Evolutionary conservation across 2,113 vertebrate genomes (phyloP), one percentile per base, ranked within the genome.

Genomic region (Todiramphus chloris): DNA sequence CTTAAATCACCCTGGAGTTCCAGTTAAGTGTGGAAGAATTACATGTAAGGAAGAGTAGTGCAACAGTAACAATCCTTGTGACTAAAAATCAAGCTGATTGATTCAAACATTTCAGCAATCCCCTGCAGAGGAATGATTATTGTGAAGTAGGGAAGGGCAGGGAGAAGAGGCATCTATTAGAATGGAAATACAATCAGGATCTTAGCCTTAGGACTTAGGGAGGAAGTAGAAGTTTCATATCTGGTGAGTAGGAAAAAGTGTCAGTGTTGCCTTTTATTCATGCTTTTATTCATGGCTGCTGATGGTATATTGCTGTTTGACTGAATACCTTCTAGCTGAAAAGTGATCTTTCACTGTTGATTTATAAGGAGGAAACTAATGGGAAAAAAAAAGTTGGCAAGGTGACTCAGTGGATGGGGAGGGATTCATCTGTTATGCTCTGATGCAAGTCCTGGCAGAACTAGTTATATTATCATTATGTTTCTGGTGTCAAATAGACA

Each of bases 401-500:
- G 85, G 67, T 94, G 92, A 93, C 84, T 91, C 80, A 50, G 74
- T 94, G 89, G 69, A 90, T 73, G 64, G 84, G 64, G 67, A 97
- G 35, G 62, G 90, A 96, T 74, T 97, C 75, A 95, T 93, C 73
- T 84, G 63, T 96, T 95, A 72, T 39, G 62, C 62, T 93, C 80
- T 72, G 92, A 89, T 74, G 82, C 72, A 95, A 94, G 58, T 85
- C 83, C 93, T 97, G 94, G 83, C 79, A 83, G 53, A 90, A 85
- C 41, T 91, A 60, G 81, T 94, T 95, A 96, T 41, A 83, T 91
- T 93, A 80, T 93, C 80, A 62, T 96, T 95, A 94, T 80, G 80
- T 96, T 97, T 84, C 93, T 82, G 67, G 74, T 96, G 91, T 97
- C 94, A 95, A 35, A 92, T 83, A 93, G 90, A 66, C 89, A 93